A percentile compares a stretch with the other conserved stretches of the same genome.
Conservation (phyloP, 2,888 invertebrate genomes). For the Drosophila leonis region DNA sequence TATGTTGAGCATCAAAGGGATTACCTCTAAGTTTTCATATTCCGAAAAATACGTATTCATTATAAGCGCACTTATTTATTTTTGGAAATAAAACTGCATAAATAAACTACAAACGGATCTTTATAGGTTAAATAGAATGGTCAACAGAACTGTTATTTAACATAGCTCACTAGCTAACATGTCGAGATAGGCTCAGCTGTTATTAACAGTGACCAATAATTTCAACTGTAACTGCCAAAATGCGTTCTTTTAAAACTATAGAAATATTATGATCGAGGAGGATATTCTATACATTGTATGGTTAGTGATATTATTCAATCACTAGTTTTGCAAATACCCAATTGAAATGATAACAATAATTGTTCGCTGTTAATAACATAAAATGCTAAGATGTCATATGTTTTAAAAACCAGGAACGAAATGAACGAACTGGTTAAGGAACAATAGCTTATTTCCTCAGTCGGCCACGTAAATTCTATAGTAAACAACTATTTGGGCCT, state of each 20-base stretch:
- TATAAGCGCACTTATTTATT: conserved; percentile 1
- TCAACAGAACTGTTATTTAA: conserved; percentile 3
- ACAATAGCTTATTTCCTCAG: not conserved
- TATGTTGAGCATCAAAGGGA: not conserved
- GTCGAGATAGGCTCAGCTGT: not conserved
- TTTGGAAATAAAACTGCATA: not conserved
- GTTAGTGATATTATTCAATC: too few species aligned
- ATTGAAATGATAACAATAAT: too few species aligned
- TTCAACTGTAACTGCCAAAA: not conserved
- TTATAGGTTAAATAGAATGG: conserved; percentile 41
- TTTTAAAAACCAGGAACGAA: conserved; percentile 1
- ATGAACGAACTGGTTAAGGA: conserved; percentile 7
- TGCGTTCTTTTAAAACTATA: not conserved
- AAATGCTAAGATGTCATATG: conserved; percentile 9
- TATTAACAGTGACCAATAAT: not conserved
- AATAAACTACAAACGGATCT: conserved; percentile 4
- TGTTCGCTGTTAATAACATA: conserved; percentile 13
- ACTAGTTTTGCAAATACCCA: not conserved
- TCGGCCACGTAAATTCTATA: conserved; percentile 53
- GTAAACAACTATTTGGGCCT: conserved; percentile 21
- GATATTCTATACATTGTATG: too few species aligned
- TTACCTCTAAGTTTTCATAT: conserved; percentile 92
- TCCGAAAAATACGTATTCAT: conserved; percentile 88
- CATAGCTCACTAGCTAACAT: not conserved
- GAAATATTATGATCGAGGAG: not conserved